A percentile compares a stretch with the other conserved stretches of the same genome.
phyloP scores from a whole-genome alignment of 2,888 invertebrate genomes.

The Chrysolina oricalcia region DNA sequence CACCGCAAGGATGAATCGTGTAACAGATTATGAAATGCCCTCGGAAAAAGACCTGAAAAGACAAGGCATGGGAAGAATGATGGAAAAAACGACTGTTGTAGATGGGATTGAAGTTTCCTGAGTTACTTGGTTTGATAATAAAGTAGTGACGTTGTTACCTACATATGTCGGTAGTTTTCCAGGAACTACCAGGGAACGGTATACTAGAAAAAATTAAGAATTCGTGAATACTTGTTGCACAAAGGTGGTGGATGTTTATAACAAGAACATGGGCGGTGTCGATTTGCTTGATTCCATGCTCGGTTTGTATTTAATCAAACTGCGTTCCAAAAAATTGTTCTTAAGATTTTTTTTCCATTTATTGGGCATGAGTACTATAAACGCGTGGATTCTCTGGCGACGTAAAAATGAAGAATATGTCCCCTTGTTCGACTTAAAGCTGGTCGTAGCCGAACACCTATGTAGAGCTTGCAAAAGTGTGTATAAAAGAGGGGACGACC shows the following conservation, averaged over 20 bases:
- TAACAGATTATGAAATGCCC: too few species aligned
- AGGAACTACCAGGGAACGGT: conserved; percentile 17
- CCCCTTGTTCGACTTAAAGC: conserved; percentile 32
- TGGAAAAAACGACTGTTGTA: conserved; percentile 13
- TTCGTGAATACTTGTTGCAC: conserved; percentile 22
- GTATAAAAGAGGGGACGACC: conserved; percentile 25
- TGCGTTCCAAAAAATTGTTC: conserved; percentile 50
- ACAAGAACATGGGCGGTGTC: conserved; percentile 34
- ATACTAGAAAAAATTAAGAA: conserved; percentile 15
- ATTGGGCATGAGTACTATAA: conserved; percentile 21
- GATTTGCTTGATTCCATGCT: conserved; percentile 33
- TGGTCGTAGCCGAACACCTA: conserved; percentile 27
- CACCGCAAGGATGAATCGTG: too few species aligned
- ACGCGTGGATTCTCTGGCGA: conserved; percentile 28
- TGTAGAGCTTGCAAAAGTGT: conserved; percentile 27
- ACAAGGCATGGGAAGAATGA: too few species aligned
- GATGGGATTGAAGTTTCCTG: conserved; percentile 20
- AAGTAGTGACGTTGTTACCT: conserved; percentile 14
- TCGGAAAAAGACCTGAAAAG: too few species aligned
- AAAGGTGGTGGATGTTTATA: conserved; percentile 27
- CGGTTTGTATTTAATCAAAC: conserved; percentile 34
- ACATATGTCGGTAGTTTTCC: conserved; percentile 24
- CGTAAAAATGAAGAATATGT: conserved; percentile 24
- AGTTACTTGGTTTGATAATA: conserved; percentile 26
- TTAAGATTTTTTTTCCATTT: conserved; percentile 50